Evolutionary conservation across 2,797 vertebrate genomes (phyloP), one percentile per base, ranked within the genome.

Genomic region (Poeciliopsis turneri): DNA sequence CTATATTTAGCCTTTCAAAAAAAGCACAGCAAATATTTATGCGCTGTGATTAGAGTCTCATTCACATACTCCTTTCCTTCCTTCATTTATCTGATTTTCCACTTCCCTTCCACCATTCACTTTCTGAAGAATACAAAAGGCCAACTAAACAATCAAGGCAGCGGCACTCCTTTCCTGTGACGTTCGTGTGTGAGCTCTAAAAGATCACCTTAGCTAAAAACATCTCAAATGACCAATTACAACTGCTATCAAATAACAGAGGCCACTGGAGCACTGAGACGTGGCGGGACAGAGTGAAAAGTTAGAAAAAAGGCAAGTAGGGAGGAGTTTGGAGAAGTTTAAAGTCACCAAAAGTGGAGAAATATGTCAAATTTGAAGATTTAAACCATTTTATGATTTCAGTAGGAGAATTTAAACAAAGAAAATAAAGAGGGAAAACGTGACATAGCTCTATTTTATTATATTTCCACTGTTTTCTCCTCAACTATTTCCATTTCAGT

Each of bases 111-210:
- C 25, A 45, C 82, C 41, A 76, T 81, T 91, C 73, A 76, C 68
- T 81, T 80, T 89, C 78, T 74, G 15, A 43, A 86, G 77, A 91
- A 87, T 81, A 87, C 74, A 51, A 93, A 89, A 91, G 89, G 89
- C 78, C 89, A 90, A 49, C 77, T 39, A 69, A 91, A 93, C 92
- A 93, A 89, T 91, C 74, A 66, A 57, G 72, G 20, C 78, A 77
- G 83, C 28, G 0, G 87, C 88, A 80, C 91, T 86, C 91, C 91
- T 92, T 91, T 93, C 93, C 92, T 89, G 87, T 76, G 85, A 85
- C 88, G 28, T 5, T 69, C 47, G 71, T 16, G 59, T 5, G 76
- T 18, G 79, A 1, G 71, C 75, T 66, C 78, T 53, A 87, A 39
- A 88, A 89, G 87, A 86, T 86, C 89, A 72, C 69, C n/a, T 0